Conservation (phyloP, 2,888 invertebrate genomes). For the Nemotelus nigrinus region DNA sequence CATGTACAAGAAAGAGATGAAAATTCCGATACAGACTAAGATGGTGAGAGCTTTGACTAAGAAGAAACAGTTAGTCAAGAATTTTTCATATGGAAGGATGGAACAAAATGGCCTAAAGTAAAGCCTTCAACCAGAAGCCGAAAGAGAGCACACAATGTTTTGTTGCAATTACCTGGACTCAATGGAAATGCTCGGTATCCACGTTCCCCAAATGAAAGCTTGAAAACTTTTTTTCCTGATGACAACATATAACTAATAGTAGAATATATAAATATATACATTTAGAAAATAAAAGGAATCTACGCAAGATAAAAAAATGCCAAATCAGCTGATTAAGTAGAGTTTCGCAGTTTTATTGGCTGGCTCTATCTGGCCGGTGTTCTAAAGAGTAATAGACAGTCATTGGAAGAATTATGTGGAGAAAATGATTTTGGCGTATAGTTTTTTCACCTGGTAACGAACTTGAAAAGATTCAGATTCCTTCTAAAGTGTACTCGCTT, state of each 20-base stretch:
- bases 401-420: background rate
- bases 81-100: slow-evolving; percentile 11
- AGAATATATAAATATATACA: background rate
- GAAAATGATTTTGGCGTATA: background rate
- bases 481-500: slow-evolving; percentile 2
- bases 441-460: background rate
- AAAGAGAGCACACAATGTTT: slow-evolving; percentile 19
- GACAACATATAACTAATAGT: background rate
- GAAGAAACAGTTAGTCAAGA: slow-evolving; percentile 9
- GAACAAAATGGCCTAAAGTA: slow-evolving; percentile 6
- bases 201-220: background rate
- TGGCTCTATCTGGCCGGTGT: too few species aligned
- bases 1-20: slow-evolving; percentile 7
- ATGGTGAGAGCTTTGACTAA: slow-evolving; percentile 4
- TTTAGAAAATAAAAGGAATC: too few species aligned
- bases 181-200: background rate
- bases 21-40: slow-evolving; percentile 15
- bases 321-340: background rate
- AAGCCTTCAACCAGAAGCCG: slow-evolving; percentile 8
- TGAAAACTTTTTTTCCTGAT: background rate
- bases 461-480: slow-evolving; percentile 12
- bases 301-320: too few species aligned
- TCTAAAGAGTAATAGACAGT: slow-evolving; percentile 15
- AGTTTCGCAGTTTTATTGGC: slow-evolving; percentile 22
- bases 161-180: slow-evolving; percentile 14